Evolutionary conservation across 2,113 vertebrate species (phyloP).

Genomic region (Stigmatopora argus): DNA sequence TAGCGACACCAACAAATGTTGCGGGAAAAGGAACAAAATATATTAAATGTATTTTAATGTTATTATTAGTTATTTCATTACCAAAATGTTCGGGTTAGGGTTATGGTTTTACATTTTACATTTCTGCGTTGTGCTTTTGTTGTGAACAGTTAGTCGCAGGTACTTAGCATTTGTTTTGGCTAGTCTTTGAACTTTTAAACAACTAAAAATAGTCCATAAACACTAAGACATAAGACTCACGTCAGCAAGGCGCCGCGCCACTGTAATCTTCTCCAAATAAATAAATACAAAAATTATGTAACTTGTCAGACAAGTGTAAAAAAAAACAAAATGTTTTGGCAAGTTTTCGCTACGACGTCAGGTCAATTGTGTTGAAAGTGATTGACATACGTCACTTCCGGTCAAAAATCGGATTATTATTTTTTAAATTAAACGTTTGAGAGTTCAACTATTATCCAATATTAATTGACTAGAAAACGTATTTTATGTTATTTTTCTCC

Average conservation of each 20-base stretch:
- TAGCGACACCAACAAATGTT: no score
- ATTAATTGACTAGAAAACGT: neutral
- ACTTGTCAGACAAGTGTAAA: neutral
- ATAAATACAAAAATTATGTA: neutral
- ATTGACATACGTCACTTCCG: neutral
- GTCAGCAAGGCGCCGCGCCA: neutral
- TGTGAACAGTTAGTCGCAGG: slow-evolving; percentile 24
- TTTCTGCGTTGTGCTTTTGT: slow-evolving; percentile 12
- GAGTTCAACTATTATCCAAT: slow-evolving; percentile 12
- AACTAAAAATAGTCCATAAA: neutral
- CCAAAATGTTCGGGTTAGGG: neutral
- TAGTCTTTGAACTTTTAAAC: slow-evolving; percentile 11
- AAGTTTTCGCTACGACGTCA: neutral
- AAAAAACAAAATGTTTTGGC: neutral
- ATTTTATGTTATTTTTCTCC: no score
- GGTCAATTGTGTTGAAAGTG: slow-evolving; percentile 22
- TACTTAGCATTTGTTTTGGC: slow-evolving; percentile 20
- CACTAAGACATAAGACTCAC: neutral
- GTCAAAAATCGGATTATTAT: neutral
- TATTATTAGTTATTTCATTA: neutral
- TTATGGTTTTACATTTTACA: neutral
- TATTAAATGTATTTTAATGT: no score
- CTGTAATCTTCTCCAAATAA: neutral
- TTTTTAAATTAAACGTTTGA: neutral
- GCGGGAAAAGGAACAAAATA: no score